Evolutionary conservation across 2,113 vertebrate genomes (phyloP).

Genomic region (Osmerus eperlanus): DNA sequence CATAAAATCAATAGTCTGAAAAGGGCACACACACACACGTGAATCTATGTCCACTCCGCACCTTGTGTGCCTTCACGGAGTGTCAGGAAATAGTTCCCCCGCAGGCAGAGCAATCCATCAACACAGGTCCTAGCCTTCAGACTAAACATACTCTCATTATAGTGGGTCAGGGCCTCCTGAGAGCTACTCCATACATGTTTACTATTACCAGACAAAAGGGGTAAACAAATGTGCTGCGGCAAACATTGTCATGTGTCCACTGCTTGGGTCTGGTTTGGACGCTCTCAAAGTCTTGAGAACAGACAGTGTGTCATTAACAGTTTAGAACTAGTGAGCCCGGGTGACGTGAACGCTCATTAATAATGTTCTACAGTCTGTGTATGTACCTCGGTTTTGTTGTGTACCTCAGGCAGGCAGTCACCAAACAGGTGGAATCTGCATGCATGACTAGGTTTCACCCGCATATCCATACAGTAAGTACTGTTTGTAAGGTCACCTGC

Average conservation of each 20-base stretch:
- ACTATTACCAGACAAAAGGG: conserved; percentile 41
- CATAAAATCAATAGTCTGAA: conserved; percentile 51
- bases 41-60: conserved; percentile 39
- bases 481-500: too few relatives aligned
- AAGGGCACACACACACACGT: conserved; percentile 38
- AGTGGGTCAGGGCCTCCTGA: conserved; percentile 39
- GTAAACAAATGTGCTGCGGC: conserved; percentile 36
- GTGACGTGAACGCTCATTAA: too few relatives aligned
- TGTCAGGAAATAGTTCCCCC: conserved; percentile 38
- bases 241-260: neutral
- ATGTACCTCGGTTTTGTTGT: too few relatives aligned
- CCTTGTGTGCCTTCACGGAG: conserved; percentile 31
- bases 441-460: too few relatives aligned
- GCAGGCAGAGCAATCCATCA: conserved; percentile 51
- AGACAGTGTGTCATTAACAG: neutral
- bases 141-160: conserved; percentile 60
- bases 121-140: conserved; percentile 50
- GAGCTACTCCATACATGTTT: conserved; percentile 45
- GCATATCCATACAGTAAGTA: too few relatives aligned
- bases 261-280: neutral
- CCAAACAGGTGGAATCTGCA: too few relatives aligned
- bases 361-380: too few relatives aligned
- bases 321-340: neutral
- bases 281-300: neutral
- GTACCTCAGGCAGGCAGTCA: too few relatives aligned